These are phyloP conservation scores for Telmatochromis bifrenatus DNA, from an alignment of 2,113 vertebrate genomes.

Conservation along the genomic window DNA sequence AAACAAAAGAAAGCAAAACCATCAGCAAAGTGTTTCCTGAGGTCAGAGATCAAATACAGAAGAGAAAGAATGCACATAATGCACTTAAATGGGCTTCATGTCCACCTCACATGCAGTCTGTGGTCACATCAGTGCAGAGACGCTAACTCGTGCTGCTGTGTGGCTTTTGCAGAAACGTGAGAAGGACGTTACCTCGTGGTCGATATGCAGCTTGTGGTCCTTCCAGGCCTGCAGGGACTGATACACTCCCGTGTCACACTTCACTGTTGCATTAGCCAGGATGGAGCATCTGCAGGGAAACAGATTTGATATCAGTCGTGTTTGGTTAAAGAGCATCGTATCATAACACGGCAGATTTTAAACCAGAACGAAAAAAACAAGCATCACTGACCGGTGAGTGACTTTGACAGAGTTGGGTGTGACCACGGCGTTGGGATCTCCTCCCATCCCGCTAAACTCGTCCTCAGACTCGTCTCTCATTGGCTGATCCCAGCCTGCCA, in stretches of 20 bases:
- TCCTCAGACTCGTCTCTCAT: slow-evolving; percentile 70
- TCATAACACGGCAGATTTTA: neutral
- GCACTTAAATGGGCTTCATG: accelerated
- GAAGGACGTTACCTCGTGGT: slow-evolving; percentile 78
- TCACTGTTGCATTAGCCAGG: slow-evolving; percentile 84
- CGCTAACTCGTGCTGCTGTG: neutral
- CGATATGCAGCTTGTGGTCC: slow-evolving; percentile 95
- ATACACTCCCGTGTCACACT: slow-evolving; percentile 87
- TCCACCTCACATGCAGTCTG: neutral
- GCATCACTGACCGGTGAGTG: slow-evolving; percentile 78
- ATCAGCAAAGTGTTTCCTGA: neutral
- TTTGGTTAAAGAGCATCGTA: neutral
- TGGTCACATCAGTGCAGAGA: neutral
- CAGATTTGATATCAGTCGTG: neutral
- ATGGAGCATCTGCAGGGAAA: slow-evolving; percentile 81
- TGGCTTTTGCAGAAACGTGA: neutral
- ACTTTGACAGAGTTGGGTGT: slow-evolving; percentile 84
- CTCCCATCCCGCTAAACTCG: slow-evolving; percentile 85
- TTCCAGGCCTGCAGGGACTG: slow-evolving; percentile 95
- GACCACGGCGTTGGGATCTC: slow-evolving; percentile 54
- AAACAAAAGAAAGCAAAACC: neutral
- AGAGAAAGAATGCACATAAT: neutral
- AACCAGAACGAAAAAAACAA: accelerated
- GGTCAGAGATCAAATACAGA: neutral
- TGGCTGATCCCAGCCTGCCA: slow-evolving; percentile 17